A percentile compares a stretch with the other conserved stretches of the same genome.
phyloP scores from a whole-genome alignment of 2,113 vertebrate genomes.

The Hemichromis elongatus region DNA sequence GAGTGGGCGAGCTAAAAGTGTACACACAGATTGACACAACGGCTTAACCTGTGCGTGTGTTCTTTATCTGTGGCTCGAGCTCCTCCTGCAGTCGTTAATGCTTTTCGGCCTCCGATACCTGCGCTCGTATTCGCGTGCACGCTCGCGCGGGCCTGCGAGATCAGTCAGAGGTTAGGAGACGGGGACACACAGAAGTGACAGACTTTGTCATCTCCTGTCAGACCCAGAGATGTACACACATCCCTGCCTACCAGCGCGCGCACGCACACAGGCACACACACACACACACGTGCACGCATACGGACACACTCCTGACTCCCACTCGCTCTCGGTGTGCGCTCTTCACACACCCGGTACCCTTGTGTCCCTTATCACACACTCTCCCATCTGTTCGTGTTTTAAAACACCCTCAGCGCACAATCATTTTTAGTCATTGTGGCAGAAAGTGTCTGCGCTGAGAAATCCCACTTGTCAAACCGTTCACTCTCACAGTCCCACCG shows the following conservation, averaged over 20 bases:
- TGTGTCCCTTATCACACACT: constrained; percentile 32
- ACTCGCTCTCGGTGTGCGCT: constrained; percentile 14
- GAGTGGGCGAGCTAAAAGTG: constrained; percentile 29
- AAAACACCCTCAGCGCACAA: constrained; percentile 55
- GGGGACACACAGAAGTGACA: constrained; percentile 33
- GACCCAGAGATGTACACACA: background rate
- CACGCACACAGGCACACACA: background rate
- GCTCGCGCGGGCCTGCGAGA: background rate
- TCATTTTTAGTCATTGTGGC: constrained; percentile 41
- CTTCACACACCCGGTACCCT: constrained; percentile 31
- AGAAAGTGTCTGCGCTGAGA: constrained; percentile 40
- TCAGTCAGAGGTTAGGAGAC: constrained; percentile 35
- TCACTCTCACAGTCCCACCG: background rate
- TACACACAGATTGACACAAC: background rate
- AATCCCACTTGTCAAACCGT: constrained; percentile 36
- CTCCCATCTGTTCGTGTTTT: constrained; percentile 62
- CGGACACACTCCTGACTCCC: background rate
- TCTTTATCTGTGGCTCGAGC: background rate
- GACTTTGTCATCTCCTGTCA: constrained; percentile 50
- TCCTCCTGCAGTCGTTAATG: background rate
- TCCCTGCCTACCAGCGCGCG: background rate
- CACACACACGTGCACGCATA: background rate
- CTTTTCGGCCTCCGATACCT: background rate
- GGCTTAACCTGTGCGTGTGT: constrained; percentile 6
- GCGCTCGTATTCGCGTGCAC: background rate